A percentile compares a stretch with the other conserved stretches of the same genome.
Evolutionary conservation across 2,113 vertebrate species (phyloP).

Genomic region (Maccullochella peelii): DNA sequence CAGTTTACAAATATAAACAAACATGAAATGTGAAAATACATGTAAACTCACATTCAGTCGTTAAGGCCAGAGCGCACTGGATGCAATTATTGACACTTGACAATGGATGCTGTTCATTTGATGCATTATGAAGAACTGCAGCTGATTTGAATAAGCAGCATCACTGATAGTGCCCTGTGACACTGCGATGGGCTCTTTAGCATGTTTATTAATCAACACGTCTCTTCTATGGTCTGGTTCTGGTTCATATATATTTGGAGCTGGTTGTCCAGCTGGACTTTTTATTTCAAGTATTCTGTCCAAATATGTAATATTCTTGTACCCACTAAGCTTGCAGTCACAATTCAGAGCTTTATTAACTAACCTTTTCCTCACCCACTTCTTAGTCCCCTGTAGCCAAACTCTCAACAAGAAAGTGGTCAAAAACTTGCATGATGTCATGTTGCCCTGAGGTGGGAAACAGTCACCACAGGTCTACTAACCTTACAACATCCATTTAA

Average conservation of each 20-base stretch:
- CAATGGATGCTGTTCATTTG: slow-evolving; percentile 11
- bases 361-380: slow-evolving; percentile 26
- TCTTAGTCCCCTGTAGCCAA: slow-evolving; percentile 6
- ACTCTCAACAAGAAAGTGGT: slow-evolving; percentile 22
- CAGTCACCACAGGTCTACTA: slow-evolving; percentile 33
- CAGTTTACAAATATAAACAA: slow-evolving; percentile 76
- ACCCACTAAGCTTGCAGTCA: slow-evolving; percentile 23
- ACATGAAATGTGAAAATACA: slow-evolving; percentile 55
- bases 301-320: background rate
- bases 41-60: slow-evolving; percentile 56
- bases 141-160: slow-evolving; percentile 2
- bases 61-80: slow-evolving; percentile 64
- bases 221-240: background rate
- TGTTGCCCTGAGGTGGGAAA: slow-evolving; percentile 42
- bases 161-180: slow-evolving; percentile 1
- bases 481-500: slow-evolving; percentile 36
- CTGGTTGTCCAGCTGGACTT: slow-evolving; percentile 7
- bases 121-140: slow-evolving; percentile 16
- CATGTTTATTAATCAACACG: background rate
- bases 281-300: slow-evolving; percentile 1
- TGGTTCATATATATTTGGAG: background rate
- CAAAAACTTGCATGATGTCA: slow-evolving; percentile 57
- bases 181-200: slow-evolving; percentile 15
- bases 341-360: slow-evolving; percentile 50
- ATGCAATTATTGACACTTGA: slow-evolving; percentile 27